phyloP scores from a whole-genome alignment of 1,140 invertebrate species.

The Drosophila virilis region DNA sequence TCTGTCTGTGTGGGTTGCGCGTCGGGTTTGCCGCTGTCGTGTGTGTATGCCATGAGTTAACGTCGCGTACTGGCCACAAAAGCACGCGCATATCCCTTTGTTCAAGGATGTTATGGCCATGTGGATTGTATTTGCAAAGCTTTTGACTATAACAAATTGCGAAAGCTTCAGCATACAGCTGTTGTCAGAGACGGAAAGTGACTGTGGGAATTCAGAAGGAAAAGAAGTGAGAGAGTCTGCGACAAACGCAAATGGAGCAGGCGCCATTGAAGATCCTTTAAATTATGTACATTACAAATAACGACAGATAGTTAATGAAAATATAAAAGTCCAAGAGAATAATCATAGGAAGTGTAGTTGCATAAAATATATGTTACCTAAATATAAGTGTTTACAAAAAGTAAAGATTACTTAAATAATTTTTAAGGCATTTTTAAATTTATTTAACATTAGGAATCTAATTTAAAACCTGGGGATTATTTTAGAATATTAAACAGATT shows the following conservation, averaged over 20 bases:
- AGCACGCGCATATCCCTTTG: constrained; percentile 66
- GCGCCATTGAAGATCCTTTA: constrained; percentile 1
- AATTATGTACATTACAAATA: neutral
- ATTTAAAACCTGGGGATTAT: too few relatives aligned
- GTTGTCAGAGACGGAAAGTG: constrained; percentile 66
- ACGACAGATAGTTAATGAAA: neutral
- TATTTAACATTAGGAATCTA: too few relatives aligned
- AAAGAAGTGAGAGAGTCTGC: neutral
- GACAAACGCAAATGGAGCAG: neutral
- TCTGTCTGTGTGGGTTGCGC: constrained; percentile 15
- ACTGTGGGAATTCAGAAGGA: neutral
- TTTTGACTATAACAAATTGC: constrained; percentile 50
- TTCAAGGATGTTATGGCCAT: constrained; percentile 69
- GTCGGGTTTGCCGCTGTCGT: constrained; percentile 46
- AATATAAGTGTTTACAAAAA: too few relatives aligned
- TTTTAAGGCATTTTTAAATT: too few relatives aligned
- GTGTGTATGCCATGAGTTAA: constrained; percentile 68
- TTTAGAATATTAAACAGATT: too few relatives aligned
- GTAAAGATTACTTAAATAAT: too few relatives aligned
- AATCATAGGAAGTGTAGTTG: neutral
- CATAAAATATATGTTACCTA: neutral
- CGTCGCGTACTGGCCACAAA: constrained; percentile 71
- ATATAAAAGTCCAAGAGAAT: neutral
- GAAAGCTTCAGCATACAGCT: constrained; percentile 67
- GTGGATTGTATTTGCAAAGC: constrained; percentile 67